These are phyloP conservation scores for Quadroppia sp. DNA, from an alignment of 2,888 invertebrate genomes.

Conservation along the genomic window DNA sequence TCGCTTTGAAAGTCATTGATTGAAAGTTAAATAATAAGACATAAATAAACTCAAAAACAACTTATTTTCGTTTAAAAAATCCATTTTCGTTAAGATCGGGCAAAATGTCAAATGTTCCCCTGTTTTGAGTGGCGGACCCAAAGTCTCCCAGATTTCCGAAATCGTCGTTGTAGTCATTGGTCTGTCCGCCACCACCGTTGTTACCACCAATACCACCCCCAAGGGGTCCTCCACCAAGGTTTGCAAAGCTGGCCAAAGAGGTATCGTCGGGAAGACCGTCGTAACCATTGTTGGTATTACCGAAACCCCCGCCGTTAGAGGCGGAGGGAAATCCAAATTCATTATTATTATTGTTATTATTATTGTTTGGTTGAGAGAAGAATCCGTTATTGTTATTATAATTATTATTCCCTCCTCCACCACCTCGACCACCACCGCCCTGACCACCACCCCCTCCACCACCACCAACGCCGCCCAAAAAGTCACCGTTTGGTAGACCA, in stretches of 20 bases:
- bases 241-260: conserved; percentile 11
- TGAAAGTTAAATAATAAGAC: not conserved
- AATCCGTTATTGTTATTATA: conserved; percentile 11
- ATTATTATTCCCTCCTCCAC: not conserved
- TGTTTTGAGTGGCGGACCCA: conserved; percentile 22
- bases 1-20: not conserved
- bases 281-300: conserved; percentile 2
- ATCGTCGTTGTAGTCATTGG: not conserved
- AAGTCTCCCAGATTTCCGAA: conserved; percentile 25
- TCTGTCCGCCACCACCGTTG: not conserved
- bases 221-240: not conserved
- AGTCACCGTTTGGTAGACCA: not conserved
- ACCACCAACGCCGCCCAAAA: not conserved
- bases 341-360: conserved; percentile 27
- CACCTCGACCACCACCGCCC: not conserved
- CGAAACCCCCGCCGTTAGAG: not conserved
- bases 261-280: not conserved
- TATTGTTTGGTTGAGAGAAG: conserved; percentile 6
- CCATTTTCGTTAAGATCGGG: not conserved
- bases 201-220: no score
- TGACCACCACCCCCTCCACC: not conserved
- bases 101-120: conserved; percentile 14
- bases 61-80: conserved; percentile 23
- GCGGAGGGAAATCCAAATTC: conserved; percentile 1
- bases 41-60: not conserved